A percentile compares a stretch with the other conserved stretches of the same genome.
Evolutionary conservation across 1,140 invertebrate genomes (phyloP).

Genomic region (Triops longicaudatus): DNA sequence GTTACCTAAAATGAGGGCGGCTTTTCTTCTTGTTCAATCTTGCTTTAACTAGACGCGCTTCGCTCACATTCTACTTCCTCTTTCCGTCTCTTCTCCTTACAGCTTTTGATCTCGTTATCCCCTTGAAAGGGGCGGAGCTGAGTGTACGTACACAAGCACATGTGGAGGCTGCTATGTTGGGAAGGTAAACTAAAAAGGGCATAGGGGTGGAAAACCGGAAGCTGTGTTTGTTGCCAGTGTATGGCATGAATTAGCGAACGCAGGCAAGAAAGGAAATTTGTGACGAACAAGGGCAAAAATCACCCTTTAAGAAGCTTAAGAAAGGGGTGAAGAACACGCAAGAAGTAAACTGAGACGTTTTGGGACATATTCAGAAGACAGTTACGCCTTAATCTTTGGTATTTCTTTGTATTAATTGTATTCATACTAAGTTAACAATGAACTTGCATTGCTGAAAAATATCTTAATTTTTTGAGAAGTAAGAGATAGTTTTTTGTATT

Average conservation of each 20-base stretch:
- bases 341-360: no score
- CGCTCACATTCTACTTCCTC: neutral
- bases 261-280: neutral
- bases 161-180: neutral
- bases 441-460: no score
- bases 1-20: neutral
- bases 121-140: neutral
- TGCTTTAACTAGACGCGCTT: no score
- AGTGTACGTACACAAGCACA: neutral
- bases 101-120: neutral
- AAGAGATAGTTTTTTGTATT: no score
- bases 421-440: no score
- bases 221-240: neutral
- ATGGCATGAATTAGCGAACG: constrained; percentile 6
- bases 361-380: no score
- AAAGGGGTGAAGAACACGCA: no score
- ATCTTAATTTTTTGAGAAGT: no score
- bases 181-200: constrained; percentile 2
- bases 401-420: no score
- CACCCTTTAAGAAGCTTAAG: neutral
- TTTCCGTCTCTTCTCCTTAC: neutral
- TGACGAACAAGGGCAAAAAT: neutral
- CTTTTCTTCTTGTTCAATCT: neutral
- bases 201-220: constrained; percentile 4
- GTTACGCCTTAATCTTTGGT: no score